Evolutionary conservation across 2,113 vertebrate genomes (phyloP).

Genomic region (Hiodon alosoides): DNA sequence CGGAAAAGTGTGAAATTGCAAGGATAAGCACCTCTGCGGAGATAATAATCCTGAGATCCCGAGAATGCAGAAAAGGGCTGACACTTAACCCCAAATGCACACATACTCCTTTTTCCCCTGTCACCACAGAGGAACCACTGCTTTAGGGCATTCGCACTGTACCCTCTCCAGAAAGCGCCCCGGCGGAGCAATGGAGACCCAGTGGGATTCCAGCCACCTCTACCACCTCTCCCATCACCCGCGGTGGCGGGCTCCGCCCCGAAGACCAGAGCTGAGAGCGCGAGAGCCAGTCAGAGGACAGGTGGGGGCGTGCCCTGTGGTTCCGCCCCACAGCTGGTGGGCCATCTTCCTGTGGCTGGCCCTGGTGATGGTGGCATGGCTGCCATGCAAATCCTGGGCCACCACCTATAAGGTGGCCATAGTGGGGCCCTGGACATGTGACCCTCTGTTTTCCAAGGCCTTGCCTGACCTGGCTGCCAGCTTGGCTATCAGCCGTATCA

Average conservation of each 20-base stretch:
- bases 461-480: conserved; percentile 62
- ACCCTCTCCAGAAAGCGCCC: neutral
- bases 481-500: conserved; percentile 65
- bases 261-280: neutral
- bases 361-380: conserved; percentile 42
- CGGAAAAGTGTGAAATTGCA: too few species aligned
- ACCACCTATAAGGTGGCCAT: conserved; percentile 70
- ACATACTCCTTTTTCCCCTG: neutral
- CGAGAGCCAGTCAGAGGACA: neutral
- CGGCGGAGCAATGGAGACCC: conserved; percentile 2
- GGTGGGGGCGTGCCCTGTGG: neutral
- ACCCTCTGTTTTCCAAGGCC: conserved; percentile 67
- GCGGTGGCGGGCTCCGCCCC: neutral
- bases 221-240: conserved; percentile 14
- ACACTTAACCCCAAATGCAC: neutral
- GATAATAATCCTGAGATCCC: too few species aligned
- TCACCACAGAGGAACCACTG: neutral
- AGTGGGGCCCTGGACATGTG: conserved; percentile 77
- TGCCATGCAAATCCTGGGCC: conserved; percentile 35
- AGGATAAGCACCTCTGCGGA: too few species aligned
- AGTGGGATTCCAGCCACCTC: neutral
- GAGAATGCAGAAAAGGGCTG: too few species aligned
- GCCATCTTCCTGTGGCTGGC: conserved; percentile 22
- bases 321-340: neutral
- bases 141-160: neutral